Base-by-base conservation (phyloP, 2,797 vertebrate species). In the Sebastes hubbsi region DNA sequence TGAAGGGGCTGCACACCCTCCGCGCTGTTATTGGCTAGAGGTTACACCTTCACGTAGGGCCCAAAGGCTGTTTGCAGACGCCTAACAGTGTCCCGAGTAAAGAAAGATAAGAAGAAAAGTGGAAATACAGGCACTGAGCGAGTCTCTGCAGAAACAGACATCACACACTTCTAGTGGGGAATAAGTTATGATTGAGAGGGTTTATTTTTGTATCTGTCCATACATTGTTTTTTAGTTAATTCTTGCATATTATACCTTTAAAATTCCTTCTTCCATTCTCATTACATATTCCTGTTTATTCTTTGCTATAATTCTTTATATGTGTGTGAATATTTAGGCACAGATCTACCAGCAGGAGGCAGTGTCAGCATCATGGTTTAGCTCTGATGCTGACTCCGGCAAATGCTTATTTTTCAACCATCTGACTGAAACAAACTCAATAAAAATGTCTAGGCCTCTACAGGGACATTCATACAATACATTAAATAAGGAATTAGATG, bases 281-380 rank as follows among this genome's bases (percentile, higher is more conserved):
- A 20, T 38, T 30, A 27, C 2, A 12, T 63, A 69, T 49, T 25
- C 1, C 10, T 7, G 29, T 58, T 22, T 11, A 25, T 32, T 32
- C 5, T 22, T 20, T 69, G 9, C 49, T 6, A 5, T 30, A 54
- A 54, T 52, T 32, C 1, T 42, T 29, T 4, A 8, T n/a, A 24
- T n/a, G 4, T 8, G 14, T 32, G 6, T n/a, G 14, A 64, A 49
- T 7, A 54, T 38, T 1, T 38, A 30, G 18, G 14, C 27, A 66
- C n/a, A 59, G 12, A 67, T 71, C 30, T 36, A 81, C 81, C 91
- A 92, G 77, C 77, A 94, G 88, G 87, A 59, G 90, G 89, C 87
- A 88, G 76, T 70, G 25, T 74, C 20, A 16, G 20, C 65, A 27
- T 24, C n/a, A 22, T 30, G 52, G 55, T 49, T 25, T 30, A 54